These are phyloP conservation scores for Phodopus roborovskii DNA, from an alignment of 2,113 vertebrate species.

Conservation along the genomic window DNA sequence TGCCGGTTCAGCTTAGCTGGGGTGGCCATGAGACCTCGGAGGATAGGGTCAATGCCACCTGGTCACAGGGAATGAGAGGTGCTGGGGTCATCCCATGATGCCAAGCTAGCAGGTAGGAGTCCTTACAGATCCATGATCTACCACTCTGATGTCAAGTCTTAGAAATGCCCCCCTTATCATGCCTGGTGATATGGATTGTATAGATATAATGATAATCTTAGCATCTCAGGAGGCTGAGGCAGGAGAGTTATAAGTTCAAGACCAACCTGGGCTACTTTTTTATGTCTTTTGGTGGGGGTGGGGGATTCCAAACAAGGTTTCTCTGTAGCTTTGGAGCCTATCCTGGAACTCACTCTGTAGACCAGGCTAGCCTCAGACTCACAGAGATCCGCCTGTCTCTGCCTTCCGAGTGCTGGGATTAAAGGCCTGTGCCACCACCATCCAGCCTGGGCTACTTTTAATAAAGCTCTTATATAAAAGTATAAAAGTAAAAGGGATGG, in stretches of 20 bases:
- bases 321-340: no score
- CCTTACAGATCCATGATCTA: neutral
- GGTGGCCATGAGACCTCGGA: constrained; percentile 87
- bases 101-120: neutral
- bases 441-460: neutral
- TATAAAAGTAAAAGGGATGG: neutral
- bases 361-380: no score
- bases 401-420: no score
- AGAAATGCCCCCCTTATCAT: neutral
- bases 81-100: neutral
- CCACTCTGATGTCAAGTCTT: neutral
- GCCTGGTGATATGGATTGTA: neutral
- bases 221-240: neutral
- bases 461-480: neutral
- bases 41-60: constrained; percentile 91
- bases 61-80: neutral
- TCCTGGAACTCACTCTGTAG: no score
- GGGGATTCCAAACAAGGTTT: no score
- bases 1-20: constrained; percentile 90
- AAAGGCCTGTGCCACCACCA: no score
- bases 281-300: no score
- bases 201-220: neutral
- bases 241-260: neutral
- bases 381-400: no score
- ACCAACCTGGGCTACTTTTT: neutral